A percentile compares a stretch with the other conserved stretches of the same genome.
phyloP scores from a whole-genome alignment of 2,797 vertebrate species.

The Acomys russatus region DNA sequence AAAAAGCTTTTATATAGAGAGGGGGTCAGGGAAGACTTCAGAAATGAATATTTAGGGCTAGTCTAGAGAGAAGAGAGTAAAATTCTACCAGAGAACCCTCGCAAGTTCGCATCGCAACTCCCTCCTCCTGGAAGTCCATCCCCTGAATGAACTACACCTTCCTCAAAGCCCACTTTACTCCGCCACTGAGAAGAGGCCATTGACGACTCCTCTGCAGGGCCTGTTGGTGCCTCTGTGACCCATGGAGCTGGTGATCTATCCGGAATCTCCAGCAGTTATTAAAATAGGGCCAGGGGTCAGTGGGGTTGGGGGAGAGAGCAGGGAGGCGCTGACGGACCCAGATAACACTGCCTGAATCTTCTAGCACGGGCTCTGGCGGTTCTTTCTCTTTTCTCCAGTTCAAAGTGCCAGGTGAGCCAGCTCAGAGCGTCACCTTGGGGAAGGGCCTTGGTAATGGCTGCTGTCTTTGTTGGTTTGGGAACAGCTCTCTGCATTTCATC shows the following conservation, averaged over 20 bases:
- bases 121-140: not conserved
- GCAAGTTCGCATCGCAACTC: not conserved
- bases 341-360: not conserved
- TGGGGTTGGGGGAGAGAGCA: too few relatives aligned
- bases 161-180: not conserved
- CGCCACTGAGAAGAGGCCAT: not conserved
- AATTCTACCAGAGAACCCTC: not conserved
- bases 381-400: not conserved
- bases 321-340: not conserved
- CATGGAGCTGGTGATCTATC: not conserved
- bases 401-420: constrained; percentile 47
- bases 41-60: constrained; percentile 15
- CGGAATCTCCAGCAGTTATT: constrained; percentile 4
- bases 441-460: constrained; percentile 71
- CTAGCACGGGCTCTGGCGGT: not conserved
- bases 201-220: constrained; percentile 30
- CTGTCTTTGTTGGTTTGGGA: constrained; percentile 78
- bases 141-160: not conserved
- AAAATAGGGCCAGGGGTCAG: not conserved
- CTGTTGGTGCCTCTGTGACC: constrained; percentile 1
- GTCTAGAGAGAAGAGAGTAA: not conserved
- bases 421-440: constrained; percentile 69
- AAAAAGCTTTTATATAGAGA: not conserved
- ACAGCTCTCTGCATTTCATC: constrained; percentile 73
- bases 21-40: too few relatives aligned